phyloP scores from a whole-genome alignment of 2,113 vertebrate genomes.

The Ctenomys sociabilis region DNA sequence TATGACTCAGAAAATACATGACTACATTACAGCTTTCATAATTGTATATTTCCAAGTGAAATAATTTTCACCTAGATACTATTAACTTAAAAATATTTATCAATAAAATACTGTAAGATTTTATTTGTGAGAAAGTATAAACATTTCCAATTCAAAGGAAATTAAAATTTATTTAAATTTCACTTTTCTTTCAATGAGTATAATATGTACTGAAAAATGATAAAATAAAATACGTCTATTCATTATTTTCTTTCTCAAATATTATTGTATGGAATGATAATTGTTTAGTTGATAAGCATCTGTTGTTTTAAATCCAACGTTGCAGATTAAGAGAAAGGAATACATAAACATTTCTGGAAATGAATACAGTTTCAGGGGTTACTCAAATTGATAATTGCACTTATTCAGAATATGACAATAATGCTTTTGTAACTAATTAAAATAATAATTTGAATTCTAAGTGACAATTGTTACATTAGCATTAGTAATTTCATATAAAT shows the following conservation, averaged over 20 bases:
- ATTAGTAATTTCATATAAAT: conserved; percentile 51
- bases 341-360: background rate
- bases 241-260: background rate
- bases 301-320: background rate
- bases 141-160: conserved; percentile 39
- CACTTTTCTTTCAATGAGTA: background rate
- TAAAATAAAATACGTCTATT: background rate
- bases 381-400: background rate
- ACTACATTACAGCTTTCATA: background rate
- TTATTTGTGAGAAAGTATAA: background rate
- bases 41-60: conserved; percentile 7
- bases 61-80: background rate
- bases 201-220: conserved; percentile 7
- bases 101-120: conserved; percentile 51
- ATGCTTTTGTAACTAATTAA: conserved; percentile 18
- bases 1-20: background rate
- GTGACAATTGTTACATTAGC: conserved; percentile 23
- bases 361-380: background rate
- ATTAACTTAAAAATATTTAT: conserved; percentile 68
- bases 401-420: conserved; percentile 23
- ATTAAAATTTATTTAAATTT: conserved; percentile 44
- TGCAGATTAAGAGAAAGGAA: background rate
- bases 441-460: conserved; percentile 41
- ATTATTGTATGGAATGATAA: background rate
- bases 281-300: conserved; percentile 19